phyloP scores from a whole-genome alignment of 2,797 vertebrate species.

The Paratrypauchen microcephalus region DNA sequence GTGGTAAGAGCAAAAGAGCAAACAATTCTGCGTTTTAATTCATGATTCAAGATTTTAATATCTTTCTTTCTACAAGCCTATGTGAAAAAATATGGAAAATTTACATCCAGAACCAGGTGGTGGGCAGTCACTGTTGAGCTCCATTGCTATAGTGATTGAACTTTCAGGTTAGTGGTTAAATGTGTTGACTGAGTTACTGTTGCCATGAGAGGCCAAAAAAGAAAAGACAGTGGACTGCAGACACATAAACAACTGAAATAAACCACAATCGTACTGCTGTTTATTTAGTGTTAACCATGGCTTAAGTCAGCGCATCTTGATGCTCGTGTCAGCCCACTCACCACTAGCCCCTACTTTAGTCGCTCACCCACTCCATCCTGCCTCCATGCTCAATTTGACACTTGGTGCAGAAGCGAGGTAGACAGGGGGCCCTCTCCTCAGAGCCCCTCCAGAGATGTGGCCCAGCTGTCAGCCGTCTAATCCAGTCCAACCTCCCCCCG shows the following conservation, averaged over 20 bases:
- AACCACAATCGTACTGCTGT: conserved; percentile 39
- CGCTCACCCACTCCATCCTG: conserved; percentile 75
- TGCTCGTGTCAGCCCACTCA: conserved; percentile 75
- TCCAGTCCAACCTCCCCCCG: conserved; percentile 79
- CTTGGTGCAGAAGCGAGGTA: conserved; percentile 77
- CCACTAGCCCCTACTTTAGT: conserved; percentile 69
- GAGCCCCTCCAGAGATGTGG: conserved; percentile 78
- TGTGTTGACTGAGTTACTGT: no score
- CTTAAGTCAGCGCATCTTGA: conserved; percentile 74
- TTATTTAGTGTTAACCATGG: conserved; percentile 58
- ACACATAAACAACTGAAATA: conserved; percentile 6
- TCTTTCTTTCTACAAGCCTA: no score
- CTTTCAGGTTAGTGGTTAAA: not conserved
- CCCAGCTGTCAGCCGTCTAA: conserved; percentile 83
- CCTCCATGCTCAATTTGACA: conserved; percentile 81
- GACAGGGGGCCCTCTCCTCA: conserved; percentile 70
- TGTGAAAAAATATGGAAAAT: no score
- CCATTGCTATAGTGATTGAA: not conserved
- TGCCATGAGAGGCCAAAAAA: no score
- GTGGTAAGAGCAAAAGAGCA: no score
- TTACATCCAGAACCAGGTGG: no score
- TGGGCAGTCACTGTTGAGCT: no score
- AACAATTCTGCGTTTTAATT: no score
- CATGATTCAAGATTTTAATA: no score
- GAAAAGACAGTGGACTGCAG: not conserved